Evolutionary conservation across 2,797 vertebrate genomes (phyloP).

Genomic region (Oophaga sylvatica): DNA sequence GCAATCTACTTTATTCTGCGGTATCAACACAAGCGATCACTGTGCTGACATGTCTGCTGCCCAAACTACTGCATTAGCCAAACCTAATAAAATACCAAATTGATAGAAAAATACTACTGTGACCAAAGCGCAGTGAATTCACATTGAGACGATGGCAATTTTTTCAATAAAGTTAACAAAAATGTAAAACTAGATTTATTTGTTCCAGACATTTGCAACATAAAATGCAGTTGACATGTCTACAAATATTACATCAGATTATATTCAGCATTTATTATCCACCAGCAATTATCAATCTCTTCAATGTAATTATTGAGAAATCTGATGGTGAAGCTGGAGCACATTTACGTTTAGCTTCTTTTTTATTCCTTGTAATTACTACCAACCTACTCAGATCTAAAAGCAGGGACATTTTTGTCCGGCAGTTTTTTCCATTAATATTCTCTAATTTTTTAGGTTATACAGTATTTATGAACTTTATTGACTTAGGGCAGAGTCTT

Average conservation of each 20-base stretch:
- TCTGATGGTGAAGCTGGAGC: slow-evolving; percentile 12
- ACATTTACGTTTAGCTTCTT: slow-evolving; percentile 5
- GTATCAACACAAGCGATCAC: neutral
- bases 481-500: neutral
- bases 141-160: neutral
- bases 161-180: neutral
- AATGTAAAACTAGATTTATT: neutral
- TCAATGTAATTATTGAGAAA: slow-evolving; percentile 13
- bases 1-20: slow-evolving; percentile 15
- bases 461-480: neutral
- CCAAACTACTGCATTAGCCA: slow-evolving; percentile 12
- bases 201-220: neutral
- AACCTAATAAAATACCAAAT: slow-evolving; percentile 34
- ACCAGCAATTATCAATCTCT: slow-evolving; percentile 21
- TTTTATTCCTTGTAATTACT: slow-evolving; percentile 10
- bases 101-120: neutral
- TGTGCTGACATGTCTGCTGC: slow-evolving; percentile 4
- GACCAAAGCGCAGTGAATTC: neutral
- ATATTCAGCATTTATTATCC: neutral
- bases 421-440: neutral
- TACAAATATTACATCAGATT: slow-evolving; percentile 18
- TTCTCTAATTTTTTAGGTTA: neutral
- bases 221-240: slow-evolving; percentile 10
- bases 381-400: neutral
- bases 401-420: neutral